Evolutionary conservation across 2,888 invertebrate species (phyloP).

Genomic region (Heliconius charithonia): DNA sequence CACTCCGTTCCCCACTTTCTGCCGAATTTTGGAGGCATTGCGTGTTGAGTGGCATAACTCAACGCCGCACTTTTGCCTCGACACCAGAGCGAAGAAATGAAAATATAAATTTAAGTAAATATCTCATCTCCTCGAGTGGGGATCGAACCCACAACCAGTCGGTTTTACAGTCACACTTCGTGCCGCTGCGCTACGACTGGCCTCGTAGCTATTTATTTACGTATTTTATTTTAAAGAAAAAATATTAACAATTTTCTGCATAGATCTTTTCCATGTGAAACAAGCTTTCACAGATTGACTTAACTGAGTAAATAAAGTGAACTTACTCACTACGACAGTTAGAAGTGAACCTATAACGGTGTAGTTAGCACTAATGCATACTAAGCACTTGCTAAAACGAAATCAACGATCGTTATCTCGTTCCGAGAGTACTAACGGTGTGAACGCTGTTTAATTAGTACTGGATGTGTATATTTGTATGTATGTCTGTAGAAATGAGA

Average conservation of each 20-base stretch:
- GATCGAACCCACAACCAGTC: no score
- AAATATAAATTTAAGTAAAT: no score
- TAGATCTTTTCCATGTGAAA: background rate
- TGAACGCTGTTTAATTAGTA: constrained; percentile 43
- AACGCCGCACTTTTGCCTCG: no score
- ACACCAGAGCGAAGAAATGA: no score
- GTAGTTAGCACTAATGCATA: constrained; percentile 43
- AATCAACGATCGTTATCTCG: constrained; percentile 43
- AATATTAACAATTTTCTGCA: background rate
- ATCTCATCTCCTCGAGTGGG: no score
- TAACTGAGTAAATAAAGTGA: constrained; percentile 7
- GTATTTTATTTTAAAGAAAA: background rate
- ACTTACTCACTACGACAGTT: constrained; percentile 23
- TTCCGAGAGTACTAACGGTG: constrained; percentile 35
- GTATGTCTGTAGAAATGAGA: background rate
- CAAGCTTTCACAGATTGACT: background rate
- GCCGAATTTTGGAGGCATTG: no score
- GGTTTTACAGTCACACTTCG: no score
- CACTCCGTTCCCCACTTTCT: no score
- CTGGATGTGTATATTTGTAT: constrained; percentile 29
- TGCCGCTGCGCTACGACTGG: no score
- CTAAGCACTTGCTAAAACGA: constrained; percentile 45
- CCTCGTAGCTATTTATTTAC: no score
- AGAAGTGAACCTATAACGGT: constrained; percentile 41
- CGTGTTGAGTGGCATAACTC: no score